These are phyloP conservation scores for Orthonevra nobilis DNA, from an alignment of 2,888 invertebrate species.

Conservation along the genomic window DNA sequence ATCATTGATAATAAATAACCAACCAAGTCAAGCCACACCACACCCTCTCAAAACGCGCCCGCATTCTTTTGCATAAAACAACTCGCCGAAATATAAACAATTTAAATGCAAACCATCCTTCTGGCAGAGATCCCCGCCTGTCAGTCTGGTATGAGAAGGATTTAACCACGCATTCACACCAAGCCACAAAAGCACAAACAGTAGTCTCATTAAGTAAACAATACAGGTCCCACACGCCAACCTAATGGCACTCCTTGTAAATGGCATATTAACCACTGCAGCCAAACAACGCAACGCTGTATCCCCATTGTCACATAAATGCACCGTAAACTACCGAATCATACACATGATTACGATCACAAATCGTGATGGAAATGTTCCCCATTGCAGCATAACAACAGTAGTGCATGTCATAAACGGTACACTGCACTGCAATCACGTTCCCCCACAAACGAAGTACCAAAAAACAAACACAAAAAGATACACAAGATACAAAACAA, in stretches of 20 bases:
- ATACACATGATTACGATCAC: constrained; percentile 64
- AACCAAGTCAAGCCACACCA: no score
- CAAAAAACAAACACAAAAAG: constrained; percentile 22
- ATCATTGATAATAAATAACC: no score
- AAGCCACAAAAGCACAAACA: constrained; percentile 36
- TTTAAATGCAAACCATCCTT: constrained; percentile 41
- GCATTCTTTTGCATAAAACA: no score
- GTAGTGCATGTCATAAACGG: constrained; percentile 55
- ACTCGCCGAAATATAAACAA: no score
- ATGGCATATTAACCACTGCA: constrained; percentile 45
- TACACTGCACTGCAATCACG: constrained; percentile 40
- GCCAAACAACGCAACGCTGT: constrained; percentile 14
- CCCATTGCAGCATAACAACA: constrained; percentile 24
- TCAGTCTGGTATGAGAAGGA: constrained; percentile 8
- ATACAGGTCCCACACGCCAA: constrained; percentile 68
- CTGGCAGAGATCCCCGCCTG: constrained; percentile 31
- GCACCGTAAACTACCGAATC: constrained; percentile 48
- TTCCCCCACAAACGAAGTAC: neutral
- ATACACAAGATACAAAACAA: constrained; percentile 2
- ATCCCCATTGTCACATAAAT: constrained; percentile 60
- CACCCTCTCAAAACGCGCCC: no score
- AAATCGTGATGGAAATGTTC: constrained; percentile 69
- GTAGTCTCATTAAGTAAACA: constrained; percentile 64
- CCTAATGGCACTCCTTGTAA: constrained; percentile 68
- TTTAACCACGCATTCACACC: constrained; percentile 44